Evolutionary conservation across 2,888 invertebrate species (phyloP).

Genomic region (Dendrolimus houi): DNA sequence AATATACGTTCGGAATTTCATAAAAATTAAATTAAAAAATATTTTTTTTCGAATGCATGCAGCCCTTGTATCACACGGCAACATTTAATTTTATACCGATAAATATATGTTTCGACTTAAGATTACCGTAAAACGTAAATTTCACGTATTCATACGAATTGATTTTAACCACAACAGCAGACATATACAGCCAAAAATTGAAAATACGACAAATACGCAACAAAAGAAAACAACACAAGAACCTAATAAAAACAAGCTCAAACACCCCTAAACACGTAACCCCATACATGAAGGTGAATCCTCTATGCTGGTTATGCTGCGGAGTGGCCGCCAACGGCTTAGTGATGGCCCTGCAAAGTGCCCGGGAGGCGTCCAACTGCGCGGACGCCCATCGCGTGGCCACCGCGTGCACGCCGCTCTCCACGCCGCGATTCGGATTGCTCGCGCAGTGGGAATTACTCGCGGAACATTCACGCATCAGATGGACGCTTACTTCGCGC

Average conservation of each 20-base stretch:
- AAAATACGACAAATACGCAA: slow-evolving; percentile 9
- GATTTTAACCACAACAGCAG: no score
- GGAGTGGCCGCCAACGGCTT: slow-evolving; percentile 82
- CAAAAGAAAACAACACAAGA: slow-evolving; percentile 5
- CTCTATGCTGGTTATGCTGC: slow-evolving; percentile 81
- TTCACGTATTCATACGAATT: no score
- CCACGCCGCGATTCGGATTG: slow-evolving; percentile 29
- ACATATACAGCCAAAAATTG: slow-evolving; percentile 9
- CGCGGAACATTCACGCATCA: slow-evolving; percentile 76
- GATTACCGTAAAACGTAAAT: no score
- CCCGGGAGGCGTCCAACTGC: slow-evolving; percentile 86
- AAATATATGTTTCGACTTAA: no score
- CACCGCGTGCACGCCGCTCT: slow-evolving; percentile 82
- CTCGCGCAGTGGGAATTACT: slow-evolving; percentile 74
- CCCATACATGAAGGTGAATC: slow-evolving; percentile 85
- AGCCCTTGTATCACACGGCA: no score
- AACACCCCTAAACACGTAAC: not conserved
- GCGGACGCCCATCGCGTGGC: slow-evolving; percentile 89
- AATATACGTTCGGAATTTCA: no score
- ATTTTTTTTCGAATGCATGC: no score
- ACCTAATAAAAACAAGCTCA: slow-evolving; percentile 4
- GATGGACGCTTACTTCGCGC: slow-evolving; percentile 89
- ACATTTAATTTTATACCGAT: no score
- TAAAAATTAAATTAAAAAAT: no score
- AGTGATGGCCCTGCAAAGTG: slow-evolving; percentile 84